phyloP scores from a whole-genome alignment of 2,888 invertebrate genomes.

The Notocelia uddmanniana region DNA sequence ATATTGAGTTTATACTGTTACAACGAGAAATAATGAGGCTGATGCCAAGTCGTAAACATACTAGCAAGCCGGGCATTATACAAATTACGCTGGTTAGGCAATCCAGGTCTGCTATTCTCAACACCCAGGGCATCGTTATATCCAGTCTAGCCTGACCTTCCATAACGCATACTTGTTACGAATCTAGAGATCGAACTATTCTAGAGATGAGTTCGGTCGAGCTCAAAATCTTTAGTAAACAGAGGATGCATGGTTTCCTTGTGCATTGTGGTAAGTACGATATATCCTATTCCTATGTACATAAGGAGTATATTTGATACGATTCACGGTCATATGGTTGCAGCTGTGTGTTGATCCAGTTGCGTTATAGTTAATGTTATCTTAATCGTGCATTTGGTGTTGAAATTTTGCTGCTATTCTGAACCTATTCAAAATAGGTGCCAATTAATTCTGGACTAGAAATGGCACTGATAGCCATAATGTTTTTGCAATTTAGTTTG shows the following conservation, averaged over 20 bases:
- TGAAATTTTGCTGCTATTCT: background rate
- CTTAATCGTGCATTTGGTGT: conserved; percentile 3
- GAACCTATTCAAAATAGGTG: background rate
- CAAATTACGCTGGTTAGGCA: conserved; percentile 32
- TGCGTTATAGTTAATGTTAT: conserved; percentile 22
- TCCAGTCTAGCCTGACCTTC: background rate
- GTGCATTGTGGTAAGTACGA: background rate
- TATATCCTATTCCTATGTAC: background rate
- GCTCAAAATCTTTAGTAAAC: background rate
- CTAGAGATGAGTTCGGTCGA: conserved; percentile 2
- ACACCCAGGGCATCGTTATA: background rate
- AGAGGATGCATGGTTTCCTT: conserved; percentile 4
- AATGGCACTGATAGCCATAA: too few relatives aligned
- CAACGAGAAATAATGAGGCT: conserved; percentile 14
- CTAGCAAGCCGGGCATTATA: conserved; percentile 20
- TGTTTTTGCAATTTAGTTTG: too few relatives aligned
- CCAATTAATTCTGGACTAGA: background rate
- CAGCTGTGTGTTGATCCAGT: conserved; percentile 10
- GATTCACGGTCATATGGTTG: background rate
- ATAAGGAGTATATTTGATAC: background rate
- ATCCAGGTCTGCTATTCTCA: background rate
- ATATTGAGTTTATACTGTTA: conserved; percentile 31
- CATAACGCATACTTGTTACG: background rate
- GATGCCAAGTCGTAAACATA: conserved; percentile 32
- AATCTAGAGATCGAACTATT: background rate